A percentile compares a stretch with the other conserved stretches of the same genome.
Evolutionary conservation across 2,888 invertebrate genomes (phyloP).

Genomic region (Belgica antarctica): DNA sequence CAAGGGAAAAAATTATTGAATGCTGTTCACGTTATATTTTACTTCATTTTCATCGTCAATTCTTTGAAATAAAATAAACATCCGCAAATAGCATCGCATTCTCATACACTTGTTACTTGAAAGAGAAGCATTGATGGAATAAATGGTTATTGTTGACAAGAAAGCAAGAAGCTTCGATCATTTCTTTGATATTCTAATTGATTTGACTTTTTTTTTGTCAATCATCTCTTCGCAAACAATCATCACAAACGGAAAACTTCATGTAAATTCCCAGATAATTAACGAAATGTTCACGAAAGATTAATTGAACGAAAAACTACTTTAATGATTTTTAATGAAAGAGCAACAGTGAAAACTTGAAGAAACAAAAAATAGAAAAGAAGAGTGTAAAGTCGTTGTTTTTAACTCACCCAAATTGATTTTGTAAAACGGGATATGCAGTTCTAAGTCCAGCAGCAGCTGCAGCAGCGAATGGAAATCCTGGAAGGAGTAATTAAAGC

Average conservation of each 20-base stretch:
- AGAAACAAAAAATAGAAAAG: slow-evolving; percentile 22
- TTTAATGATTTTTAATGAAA: slow-evolving; percentile 34
- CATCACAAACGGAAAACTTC: too few species aligned
- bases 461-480: slow-evolving; percentile 71
- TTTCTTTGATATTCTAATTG: too few species aligned
- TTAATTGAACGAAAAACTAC: slow-evolving; percentile 17
- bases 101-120: too few species aligned
- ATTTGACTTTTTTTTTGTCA: too few species aligned
- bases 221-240: too few species aligned
- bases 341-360: slow-evolving; percentile 34
- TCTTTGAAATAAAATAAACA: neutral
- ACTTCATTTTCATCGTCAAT: slow-evolving; percentile 1
- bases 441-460: slow-evolving; percentile 74
- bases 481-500: slow-evolving; percentile 54
- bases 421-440: slow-evolving; percentile 74
- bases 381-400: neutral
- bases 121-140: too few species aligned
- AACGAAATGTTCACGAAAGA: neutral
- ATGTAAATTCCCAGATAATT: neutral
- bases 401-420: slow-evolving; percentile 82
- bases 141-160: too few species aligned
- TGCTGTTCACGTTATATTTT: neutral
- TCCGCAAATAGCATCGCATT: too few species aligned
- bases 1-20: neutral
- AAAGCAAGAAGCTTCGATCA: too few species aligned